phyloP scores from a whole-genome alignment of 2,797 vertebrate species.

The Cebuella pygmaea region DNA sequence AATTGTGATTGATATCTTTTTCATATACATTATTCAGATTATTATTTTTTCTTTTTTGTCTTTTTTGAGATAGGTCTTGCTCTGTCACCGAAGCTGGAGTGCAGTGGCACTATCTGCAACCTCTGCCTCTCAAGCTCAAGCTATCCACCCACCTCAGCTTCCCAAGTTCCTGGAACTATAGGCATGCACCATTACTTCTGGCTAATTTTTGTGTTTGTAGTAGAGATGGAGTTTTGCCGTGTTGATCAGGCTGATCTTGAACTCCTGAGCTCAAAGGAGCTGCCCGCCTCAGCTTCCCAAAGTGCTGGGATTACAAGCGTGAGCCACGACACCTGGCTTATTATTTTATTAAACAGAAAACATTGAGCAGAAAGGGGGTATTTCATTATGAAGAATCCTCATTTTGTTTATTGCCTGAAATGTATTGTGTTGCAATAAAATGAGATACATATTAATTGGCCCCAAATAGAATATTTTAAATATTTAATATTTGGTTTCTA shows the following conservation, averaged over 20 bases:
- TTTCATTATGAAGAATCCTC: not conserved
- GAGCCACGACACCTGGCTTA: not conserved
- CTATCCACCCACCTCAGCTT: not conserved
- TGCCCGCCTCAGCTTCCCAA: not conserved
- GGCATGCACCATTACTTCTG: not conserved
- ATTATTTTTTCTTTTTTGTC: not conserved
- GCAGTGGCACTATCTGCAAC: not conserved
- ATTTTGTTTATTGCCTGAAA: not conserved
- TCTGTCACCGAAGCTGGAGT: not conserved
- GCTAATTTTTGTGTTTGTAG: not conserved
- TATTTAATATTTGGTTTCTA: not conserved
- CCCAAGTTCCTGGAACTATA: not conserved
- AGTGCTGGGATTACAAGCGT: not conserved
- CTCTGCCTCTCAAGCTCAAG: not conserved
- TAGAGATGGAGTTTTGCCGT: not conserved
- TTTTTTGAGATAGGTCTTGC: not conserved
- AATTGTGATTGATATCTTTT: not conserved
- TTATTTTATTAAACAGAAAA: not conserved
- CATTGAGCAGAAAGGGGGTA: not conserved
- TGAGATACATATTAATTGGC: not conserved
- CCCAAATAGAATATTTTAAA: not conserved
- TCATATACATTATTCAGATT: not conserved
- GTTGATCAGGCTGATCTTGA: not conserved
- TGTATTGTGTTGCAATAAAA: not conserved
- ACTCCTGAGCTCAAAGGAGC: not conserved